Base-by-base conservation (phyloP, 1,140 invertebrate genomes). In the Aleiodes sp. region DNA sequence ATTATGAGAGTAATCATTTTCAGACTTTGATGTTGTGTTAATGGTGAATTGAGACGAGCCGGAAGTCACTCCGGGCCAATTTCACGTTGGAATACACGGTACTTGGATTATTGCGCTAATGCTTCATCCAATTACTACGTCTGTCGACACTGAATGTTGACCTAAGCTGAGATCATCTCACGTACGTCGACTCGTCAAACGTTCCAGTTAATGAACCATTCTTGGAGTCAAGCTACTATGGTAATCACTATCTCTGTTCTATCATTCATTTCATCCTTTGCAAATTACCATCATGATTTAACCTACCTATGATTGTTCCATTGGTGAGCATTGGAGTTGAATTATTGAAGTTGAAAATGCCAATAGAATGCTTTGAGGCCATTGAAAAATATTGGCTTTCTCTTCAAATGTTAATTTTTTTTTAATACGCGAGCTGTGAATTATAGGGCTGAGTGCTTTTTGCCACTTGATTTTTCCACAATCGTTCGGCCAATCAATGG, bases 101-200 rank as follows among this genome's bases (percentile, higher is more conserved):
- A 52, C 19, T 52, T 52, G 19, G 21, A 52, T 52, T 52, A 52
- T 52, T 52, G 46, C 46, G 10, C 46, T 52, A 52, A 52, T 52
- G 46, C 21, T 52, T 52, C 46, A 52, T 52, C 19, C 46, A 52
- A 52, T 52, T 24, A 52, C 46, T 52, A 52, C 46, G 46, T 52
- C 46, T 52, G 46, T 52, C 21, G 46, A 52, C 46, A 52, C 21
- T 26, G 4, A 52, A 52, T 52, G 21, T 52, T 52, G 46, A 52
- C 46, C 46, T 52, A 52, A 52, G 46, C 46, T 21, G 46, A 52
- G 46, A 52, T 52, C 46, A 52, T 52, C 46, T 52, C 46, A 52
- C 46, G 46, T 52, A 52, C 46, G 46, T 52, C 46, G 19, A 52
- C 16, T 21, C 46, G 26, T 52, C 21, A 52, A 52, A 52, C 19